Percentiles rank a stretch among this genome's conserved stretches.
These are phyloP conservation scores for Blastomussa wellsi DNA, from an alignment of 92 coral and sea anemone species.

Conservation along the genomic window DNA sequence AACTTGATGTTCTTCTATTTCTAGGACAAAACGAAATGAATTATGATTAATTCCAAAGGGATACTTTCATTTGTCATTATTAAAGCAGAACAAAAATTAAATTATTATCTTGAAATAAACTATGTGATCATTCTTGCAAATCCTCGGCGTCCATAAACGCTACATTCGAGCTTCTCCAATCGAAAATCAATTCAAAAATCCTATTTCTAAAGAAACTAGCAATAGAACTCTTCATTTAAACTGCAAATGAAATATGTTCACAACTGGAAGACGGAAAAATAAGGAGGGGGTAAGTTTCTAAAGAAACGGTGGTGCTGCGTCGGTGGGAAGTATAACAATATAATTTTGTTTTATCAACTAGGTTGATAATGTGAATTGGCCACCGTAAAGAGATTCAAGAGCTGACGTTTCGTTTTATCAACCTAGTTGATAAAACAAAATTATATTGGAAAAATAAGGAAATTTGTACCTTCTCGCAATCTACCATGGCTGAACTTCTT, in stretches of 20 bases:
- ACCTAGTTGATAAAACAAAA: too few species aligned
- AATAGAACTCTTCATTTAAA: neutral
- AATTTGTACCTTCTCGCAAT: slow-evolving; percentile 5
- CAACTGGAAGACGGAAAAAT: neutral
- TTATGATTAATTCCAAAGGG: neutral
- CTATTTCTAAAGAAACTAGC: neutral
- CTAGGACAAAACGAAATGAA: neutral
- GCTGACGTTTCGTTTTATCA: too few species aligned
- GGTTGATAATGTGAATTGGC: too few species aligned
- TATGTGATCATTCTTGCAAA: neutral
- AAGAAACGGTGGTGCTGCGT: too few species aligned
- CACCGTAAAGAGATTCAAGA: too few species aligned
- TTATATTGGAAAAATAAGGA: too few species aligned
- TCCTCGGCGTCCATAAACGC: neutral
- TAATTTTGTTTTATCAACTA: too few species aligned
- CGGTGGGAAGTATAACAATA: too few species aligned
- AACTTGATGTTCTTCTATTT: neutral
- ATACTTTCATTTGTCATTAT: neutral
- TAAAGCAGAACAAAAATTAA: too few species aligned
- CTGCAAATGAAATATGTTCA: neutral
- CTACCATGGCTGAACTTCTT: slow-evolving; percentile 31
- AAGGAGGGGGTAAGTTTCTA: too few species aligned
- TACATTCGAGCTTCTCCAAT: neutral
- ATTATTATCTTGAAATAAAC: neutral
- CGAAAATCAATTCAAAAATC: neutral